These are phyloP conservation scores for Harpalus rubripes DNA, from an alignment of 2,888 invertebrate species.

Conservation along the genomic window DNA sequence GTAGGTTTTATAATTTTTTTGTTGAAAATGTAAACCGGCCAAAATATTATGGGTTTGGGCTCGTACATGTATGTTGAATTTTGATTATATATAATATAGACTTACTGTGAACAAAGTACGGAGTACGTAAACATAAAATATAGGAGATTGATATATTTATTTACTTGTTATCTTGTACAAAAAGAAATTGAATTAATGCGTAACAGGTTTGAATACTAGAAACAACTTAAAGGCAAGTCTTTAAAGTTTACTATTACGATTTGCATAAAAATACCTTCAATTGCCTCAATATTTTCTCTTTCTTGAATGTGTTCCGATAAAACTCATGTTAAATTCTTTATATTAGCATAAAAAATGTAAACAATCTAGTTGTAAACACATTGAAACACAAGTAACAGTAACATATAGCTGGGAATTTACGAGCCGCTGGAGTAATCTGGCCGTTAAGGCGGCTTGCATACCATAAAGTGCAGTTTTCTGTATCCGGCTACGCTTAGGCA, in stretches of 20 bases:
- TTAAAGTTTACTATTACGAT: neutral
- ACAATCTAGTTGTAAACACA: conserved; percentile 49
- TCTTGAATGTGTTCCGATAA: neutral
- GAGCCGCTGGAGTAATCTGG: conserved; percentile 25
- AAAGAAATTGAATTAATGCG: neutral
- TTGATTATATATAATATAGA: no score
- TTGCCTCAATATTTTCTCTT: neutral
- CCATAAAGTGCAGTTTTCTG: conserved; percentile 52
- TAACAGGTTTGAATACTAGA: neutral
- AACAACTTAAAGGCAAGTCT: neutral
- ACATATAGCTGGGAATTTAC: conserved; percentile 41
- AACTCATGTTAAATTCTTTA: neutral
- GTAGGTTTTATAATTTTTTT: no score
- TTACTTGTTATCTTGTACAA: neutral
- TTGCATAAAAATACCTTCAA: neutral
- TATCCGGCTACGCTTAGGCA: conserved; percentile 16
- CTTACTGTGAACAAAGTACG: no score
- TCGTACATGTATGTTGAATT: no score
- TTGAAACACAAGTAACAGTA: conserved; percentile 46
- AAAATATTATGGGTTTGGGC: no score
- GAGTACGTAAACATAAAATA: no score
- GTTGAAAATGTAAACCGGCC: no score
- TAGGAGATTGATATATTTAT: no score
- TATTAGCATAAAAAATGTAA: conserved; percentile 18
- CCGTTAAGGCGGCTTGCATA: conserved; percentile 30